Conservation (phyloP, 2,888 invertebrate genomes). For the Drosophila limbata region DNA sequence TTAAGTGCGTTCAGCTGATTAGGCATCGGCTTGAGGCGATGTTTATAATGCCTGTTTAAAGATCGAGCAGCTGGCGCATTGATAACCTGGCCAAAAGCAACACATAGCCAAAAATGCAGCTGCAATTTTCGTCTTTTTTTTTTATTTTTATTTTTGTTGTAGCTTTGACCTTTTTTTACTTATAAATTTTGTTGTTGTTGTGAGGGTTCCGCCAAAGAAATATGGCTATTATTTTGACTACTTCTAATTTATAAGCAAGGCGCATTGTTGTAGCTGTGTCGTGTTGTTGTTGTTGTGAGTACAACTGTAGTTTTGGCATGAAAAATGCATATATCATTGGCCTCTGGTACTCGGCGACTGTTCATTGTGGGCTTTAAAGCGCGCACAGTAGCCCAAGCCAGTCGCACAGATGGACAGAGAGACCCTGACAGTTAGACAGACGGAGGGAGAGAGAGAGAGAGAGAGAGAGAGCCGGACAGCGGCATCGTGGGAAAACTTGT, state of each 20-base stretch:
- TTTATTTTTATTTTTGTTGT: slow-evolving; percentile 33
- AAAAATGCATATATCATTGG: slow-evolving; percentile 81
- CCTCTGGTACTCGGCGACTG: slow-evolving; percentile 74
- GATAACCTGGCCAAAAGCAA: slow-evolving; percentile 47
- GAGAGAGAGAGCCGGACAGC: slow-evolving; percentile 31
- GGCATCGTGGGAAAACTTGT: slow-evolving; percentile 76
- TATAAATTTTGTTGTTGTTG: slow-evolving; percentile 3
- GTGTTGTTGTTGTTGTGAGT: slow-evolving; percentile 20
- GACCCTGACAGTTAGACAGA: not conserved
- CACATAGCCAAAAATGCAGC: slow-evolving; percentile 49
- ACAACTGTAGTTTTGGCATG: slow-evolving; percentile 55
- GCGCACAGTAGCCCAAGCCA: slow-evolving; percentile 69
- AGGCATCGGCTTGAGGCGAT: slow-evolving; percentile 36
- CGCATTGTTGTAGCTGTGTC: slow-evolving; percentile 41
- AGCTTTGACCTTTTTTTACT: slow-evolving; percentile 74
- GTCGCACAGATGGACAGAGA: slow-evolving; percentile 1
- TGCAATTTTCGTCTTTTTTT: slow-evolving; percentile 50
- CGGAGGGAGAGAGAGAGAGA: not conserved
- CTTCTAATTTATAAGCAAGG: slow-evolving; percentile 79
- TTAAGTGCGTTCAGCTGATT: slow-evolving; percentile 75
- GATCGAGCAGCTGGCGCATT: slow-evolving; percentile 63
- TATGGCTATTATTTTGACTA: slow-evolving; percentile 80
- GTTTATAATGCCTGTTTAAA: slow-evolving; percentile 42
- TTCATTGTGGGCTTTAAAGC: slow-evolving; percentile 67
- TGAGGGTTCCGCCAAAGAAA: slow-evolving; percentile 67